phyloP scores from a whole-genome alignment of 2,888 invertebrate genomes.

The Morinoia aosen region DNA sequence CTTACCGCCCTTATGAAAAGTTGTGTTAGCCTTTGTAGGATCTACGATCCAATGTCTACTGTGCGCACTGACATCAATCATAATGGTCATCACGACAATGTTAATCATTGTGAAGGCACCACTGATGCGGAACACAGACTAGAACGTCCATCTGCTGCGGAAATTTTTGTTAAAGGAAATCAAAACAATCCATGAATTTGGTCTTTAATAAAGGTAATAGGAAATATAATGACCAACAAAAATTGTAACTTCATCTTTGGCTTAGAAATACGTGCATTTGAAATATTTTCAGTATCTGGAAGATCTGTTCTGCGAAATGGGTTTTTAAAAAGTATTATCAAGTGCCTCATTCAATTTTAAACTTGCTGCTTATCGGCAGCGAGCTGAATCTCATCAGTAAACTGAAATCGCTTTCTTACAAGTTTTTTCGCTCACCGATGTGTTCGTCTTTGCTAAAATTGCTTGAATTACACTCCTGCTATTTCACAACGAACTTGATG shows the following conservation, averaged over 20 bases:
- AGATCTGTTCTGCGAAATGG: neutral
- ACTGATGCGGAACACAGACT: too few species aligned
- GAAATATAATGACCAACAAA: neutral
- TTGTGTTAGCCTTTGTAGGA: too few species aligned
- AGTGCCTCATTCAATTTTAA: neutral
- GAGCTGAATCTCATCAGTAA: neutral
- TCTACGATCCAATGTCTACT: too few species aligned
- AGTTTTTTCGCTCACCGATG: neutral
- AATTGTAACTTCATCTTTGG: neutral
- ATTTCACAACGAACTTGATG: neutral
- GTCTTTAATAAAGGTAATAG: neutral
- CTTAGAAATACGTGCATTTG: neutral
- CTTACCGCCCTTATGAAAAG: too few species aligned
- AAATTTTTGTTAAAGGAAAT: neutral
- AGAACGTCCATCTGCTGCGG: neutral
- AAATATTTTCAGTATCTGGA: neutral
- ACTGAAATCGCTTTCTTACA: neutral
- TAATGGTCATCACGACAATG: too few species aligned
- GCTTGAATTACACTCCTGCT: neutral
- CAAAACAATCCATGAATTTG: neutral
- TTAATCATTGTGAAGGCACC: too few species aligned
- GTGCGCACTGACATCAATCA: too few species aligned
- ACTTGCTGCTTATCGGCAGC: neutral
- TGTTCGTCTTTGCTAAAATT: neutral
- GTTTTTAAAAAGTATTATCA: neutral